These are phyloP conservation scores for Drosophila dunni DNA, from an alignment of 1,140 invertebrate species.

Conservation along the genomic window DNA sequence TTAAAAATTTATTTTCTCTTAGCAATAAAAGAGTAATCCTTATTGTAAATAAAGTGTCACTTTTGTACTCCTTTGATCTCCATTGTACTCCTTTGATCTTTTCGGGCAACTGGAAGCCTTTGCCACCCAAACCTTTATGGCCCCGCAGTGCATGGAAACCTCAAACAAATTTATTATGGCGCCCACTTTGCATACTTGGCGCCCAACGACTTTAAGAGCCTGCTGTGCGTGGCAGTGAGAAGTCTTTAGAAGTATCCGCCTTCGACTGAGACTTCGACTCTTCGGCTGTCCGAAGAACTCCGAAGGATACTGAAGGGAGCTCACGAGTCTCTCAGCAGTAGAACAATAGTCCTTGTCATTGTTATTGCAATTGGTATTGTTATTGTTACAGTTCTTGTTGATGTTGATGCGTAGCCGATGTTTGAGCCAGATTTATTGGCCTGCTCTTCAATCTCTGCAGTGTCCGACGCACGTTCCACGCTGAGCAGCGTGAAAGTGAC, in stretches of 20 bases:
- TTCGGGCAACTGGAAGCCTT: not conserved
- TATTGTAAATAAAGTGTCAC: not conserved
- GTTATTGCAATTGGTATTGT: slow-evolving; percentile 55
- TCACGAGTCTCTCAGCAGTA: slow-evolving; percentile 27
- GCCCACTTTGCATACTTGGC: slow-evolving; percentile 55
- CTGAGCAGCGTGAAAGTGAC: slow-evolving; percentile 75
- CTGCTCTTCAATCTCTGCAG: slow-evolving; percentile 62
- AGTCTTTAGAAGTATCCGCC: no score
- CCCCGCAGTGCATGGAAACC: not conserved
- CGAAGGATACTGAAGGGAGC: slow-evolving; percentile 2
- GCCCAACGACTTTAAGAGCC: slow-evolving; percentile 59
- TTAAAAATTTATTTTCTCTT: not conserved
- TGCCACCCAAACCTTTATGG: slow-evolving; percentile 19
- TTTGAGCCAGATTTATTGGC: slow-evolving; percentile 71
- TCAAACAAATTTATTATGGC: slow-evolving; percentile 10
- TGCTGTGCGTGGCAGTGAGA: not conserved
- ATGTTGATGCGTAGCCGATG: slow-evolving; percentile 65
- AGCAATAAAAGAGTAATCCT: no score
- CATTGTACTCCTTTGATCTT: slow-evolving; percentile 1
- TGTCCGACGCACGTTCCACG: slow-evolving; percentile 51
- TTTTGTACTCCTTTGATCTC: not conserved
- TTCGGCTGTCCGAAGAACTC: no score
- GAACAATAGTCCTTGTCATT: slow-evolving; percentile 64
- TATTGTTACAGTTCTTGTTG: no score
- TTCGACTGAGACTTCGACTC: no score